These are phyloP conservation scores for Amblyraja radiata DNA, from an alignment of 2,797 vertebrate genomes.

Conservation along the genomic window DNA sequence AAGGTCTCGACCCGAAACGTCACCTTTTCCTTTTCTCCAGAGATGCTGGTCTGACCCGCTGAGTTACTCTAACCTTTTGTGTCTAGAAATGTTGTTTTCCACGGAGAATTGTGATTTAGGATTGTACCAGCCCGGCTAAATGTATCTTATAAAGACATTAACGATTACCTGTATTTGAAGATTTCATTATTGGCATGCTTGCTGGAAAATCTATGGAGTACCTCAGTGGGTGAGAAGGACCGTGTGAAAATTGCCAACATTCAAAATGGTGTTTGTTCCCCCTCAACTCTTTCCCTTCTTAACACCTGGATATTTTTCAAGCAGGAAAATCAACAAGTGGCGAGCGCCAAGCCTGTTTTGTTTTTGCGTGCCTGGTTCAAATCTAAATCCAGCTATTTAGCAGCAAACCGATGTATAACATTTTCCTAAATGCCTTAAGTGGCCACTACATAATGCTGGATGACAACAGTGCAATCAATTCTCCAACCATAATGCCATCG, in stretches of 20 bases:
- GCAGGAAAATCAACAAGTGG: not conserved
- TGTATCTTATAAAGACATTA: not conserved
- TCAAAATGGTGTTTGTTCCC: not conserved
- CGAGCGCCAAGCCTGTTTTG: not conserved
- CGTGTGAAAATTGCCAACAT: not conserved
- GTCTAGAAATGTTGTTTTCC: not conserved
- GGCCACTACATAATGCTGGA: not conserved
- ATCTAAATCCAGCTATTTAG: not conserved
- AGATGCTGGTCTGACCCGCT: no score
- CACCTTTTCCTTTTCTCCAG: no score
- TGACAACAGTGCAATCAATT: not conserved
- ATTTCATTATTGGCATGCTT: not conserved
- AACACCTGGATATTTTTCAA: not conserved
- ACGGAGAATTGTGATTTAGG: not conserved
- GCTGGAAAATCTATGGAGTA: not conserved
- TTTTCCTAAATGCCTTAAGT: not conserved
- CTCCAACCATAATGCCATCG: not conserved
- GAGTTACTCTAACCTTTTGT: no score
- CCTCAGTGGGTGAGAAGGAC: not conserved
- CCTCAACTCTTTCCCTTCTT: no score
- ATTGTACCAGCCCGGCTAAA: not conserved
- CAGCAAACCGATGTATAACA: not conserved
- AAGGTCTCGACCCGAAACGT: no score
- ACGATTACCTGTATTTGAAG: no score
- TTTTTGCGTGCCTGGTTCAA: not conserved